Evolutionary conservation across 1,140 invertebrate species (phyloP), one percentile per base, ranked within the genome.

Genomic region (Magallana angulata): DNA sequence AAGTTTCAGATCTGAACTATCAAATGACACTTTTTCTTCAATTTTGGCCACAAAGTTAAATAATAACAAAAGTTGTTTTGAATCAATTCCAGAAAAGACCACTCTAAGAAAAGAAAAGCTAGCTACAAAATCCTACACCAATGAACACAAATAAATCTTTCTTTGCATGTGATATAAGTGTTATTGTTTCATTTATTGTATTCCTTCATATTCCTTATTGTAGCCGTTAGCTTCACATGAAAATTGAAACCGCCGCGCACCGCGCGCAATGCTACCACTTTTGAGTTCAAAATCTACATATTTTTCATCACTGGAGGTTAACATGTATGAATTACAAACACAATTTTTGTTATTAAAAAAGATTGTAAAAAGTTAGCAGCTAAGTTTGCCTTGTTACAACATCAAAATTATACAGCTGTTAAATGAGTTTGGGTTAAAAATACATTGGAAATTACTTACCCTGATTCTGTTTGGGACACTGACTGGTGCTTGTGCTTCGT

Each of bases 401-500:
- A 48, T n/a, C 18, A 18, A n/a, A 71, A 9, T 24, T 18, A 7
- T 30, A 11, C 18, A 24, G 30, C n/a, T 71, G n/a, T 71, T 71
- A 24, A 71, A 24, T 71, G 64, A 71, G 64, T 24, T 24, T 7
- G 30, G 18, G n/a, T 48, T 48, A 24, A 71, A 7, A 71, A 71
- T 6, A 71, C 30, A 24, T 71, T 71, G n/a, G 64, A 18, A 71
- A 24, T 24, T 16, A 71, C 18, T 71, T 71, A 71, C 64, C 64
- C 64, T 71, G 64, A 71, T 71, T 71, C 64, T 71, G 18, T 71
- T 71, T 6, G 64, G 64, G 30, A 71, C 64, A 71, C 64, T 71
- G 64, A 71, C n/a, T 71, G 64, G 64, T 71, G 64, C 18, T 71
- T 71, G 64, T 24, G 18, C 64, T 71, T 71, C 64, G 9, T 71